These are phyloP conservation scores for Lutraria rhynchaena DNA, from an alignment of 1,140 invertebrate genomes.

Conservation along the genomic window DNA sequence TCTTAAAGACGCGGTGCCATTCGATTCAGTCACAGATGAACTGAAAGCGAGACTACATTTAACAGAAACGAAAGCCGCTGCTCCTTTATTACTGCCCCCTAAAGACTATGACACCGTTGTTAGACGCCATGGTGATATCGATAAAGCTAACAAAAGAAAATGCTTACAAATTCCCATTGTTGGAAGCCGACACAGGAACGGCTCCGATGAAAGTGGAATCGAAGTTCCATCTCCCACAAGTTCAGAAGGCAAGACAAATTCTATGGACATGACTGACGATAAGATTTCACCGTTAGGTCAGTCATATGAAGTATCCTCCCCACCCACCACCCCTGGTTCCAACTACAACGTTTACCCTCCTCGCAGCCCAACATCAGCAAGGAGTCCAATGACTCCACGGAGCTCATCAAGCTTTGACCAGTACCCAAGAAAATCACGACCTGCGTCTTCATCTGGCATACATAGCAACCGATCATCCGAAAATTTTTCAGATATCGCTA, in stretches of 20 bases:
- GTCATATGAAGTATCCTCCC: conserved; percentile 29
- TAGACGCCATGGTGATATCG: conserved; percentile 88
- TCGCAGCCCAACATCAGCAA: conserved; percentile 25
- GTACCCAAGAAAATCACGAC: conserved; percentile 38
- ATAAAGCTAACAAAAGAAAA: conserved; percentile 61
- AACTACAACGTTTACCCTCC: conserved; percentile 64
- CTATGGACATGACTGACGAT: conserved; percentile 47
- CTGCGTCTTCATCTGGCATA: conserved; percentile 62
- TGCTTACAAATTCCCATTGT: conserved; percentile 66
- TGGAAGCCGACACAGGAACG: conserved; percentile 60
- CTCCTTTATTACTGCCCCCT: conserved; percentile 93
- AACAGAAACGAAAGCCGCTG: conserved; percentile 80
- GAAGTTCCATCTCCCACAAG: conserved; percentile 68
- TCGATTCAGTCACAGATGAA: conserved; percentile 96
- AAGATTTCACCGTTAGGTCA: conserved; percentile 5
- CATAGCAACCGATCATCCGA: conserved; percentile 63
- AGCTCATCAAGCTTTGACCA: conserved; percentile 28
- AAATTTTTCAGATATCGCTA: conserved; percentile 48
- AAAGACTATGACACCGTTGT: conserved; percentile 93
- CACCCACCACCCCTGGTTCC: conserved; percentile 52
- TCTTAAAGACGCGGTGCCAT: conserved; percentile 87
- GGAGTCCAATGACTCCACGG: background rate
- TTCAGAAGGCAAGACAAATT: conserved; percentile 38
- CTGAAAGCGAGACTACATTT: conserved; percentile 90
- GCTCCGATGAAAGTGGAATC: conserved; percentile 72